These are phyloP conservation scores for Rhaphigaster nebulosa DNA, from an alignment of 2,888 invertebrate species.

Conservation along the genomic window DNA sequence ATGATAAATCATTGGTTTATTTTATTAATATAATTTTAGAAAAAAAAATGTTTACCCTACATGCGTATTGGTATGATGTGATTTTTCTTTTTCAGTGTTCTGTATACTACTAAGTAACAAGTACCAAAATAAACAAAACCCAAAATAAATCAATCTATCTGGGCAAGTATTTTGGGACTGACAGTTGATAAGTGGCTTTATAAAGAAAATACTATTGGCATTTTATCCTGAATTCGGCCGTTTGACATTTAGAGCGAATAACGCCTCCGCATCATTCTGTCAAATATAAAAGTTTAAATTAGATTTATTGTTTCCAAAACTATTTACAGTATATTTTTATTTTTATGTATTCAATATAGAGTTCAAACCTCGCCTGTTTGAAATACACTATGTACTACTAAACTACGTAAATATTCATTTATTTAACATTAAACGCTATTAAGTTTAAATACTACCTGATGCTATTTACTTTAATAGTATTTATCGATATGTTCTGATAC, in stretches of 20 bases:
- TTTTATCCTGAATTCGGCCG: not conserved
- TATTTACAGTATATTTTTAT: not conserved
- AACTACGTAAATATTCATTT: too few relatives aligned
- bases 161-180: not conserved
- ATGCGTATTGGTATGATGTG: too few relatives aligned
- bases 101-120: not conserved
- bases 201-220: not conserved
- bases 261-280: not conserved
- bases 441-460: too few relatives aligned
- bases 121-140: not conserved
- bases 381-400: too few relatives aligned
- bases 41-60: too few relatives aligned
- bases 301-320: not conserved
- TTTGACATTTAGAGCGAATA: not conserved
- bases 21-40: too few relatives aligned
- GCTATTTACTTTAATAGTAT: too few relatives aligned
- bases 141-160: not conserved
- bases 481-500: too few relatives aligned
- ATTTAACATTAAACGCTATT: too few relatives aligned
- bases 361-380: not conserved
- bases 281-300: not conserved
- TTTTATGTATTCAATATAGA: not conserved
- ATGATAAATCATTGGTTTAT: too few relatives aligned
- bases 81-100: too few relatives aligned
- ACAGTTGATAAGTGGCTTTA: not conserved